A percentile compares a stretch with the other conserved stretches of the same genome.
These are phyloP conservation scores for Drosophila yakuba DNA, from an alignment of 1,140 invertebrate genomes.

Conservation along the genomic window DNA sequence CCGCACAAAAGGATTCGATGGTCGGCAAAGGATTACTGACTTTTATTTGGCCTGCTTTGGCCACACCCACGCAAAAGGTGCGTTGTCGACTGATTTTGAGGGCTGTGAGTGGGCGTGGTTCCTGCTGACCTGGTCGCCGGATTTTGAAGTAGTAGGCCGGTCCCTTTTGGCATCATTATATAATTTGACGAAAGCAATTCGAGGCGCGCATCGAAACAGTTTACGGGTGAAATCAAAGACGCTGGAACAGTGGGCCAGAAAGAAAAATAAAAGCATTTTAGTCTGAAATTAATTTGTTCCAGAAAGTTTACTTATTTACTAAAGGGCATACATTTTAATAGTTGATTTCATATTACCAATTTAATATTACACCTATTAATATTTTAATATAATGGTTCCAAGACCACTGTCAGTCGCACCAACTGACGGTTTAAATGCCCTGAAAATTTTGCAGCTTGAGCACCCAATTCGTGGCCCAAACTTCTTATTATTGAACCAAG, in stretches of 20 bases:
- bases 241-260: slow-evolving; percentile 8
- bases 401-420: slow-evolving; percentile 5
- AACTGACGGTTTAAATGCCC: slow-evolving; percentile 56
- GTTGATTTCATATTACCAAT: not conserved
- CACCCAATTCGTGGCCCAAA: slow-evolving; percentile 32
- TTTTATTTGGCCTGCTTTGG: slow-evolving; percentile 62
- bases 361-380: no score
- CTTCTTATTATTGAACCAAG: slow-evolving; percentile 69
- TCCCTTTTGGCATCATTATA: slow-evolving; percentile 71
- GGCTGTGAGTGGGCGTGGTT: slow-evolving; percentile 45
- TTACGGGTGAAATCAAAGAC: slow-evolving; percentile 44
- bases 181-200: slow-evolving; percentile 73
- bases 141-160: slow-evolving; percentile 60
- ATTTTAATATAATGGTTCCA: no score
- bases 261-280: no score
- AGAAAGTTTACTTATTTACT: not conserved
- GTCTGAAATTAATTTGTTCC: no score
- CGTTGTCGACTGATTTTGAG: slow-evolving; percentile 4
- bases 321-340: not conserved
- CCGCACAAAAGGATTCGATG: slow-evolving; percentile 44
- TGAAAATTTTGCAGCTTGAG: slow-evolving; percentile 68
- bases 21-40: slow-evolving; percentile 69
- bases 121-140: slow-evolving; percentile 31
- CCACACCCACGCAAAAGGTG: slow-evolving; percentile 72
- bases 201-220: slow-evolving; percentile 29